phyloP scores from a whole-genome alignment of 2,113 vertebrate genomes.

The Coptodon rendalli region DNA sequence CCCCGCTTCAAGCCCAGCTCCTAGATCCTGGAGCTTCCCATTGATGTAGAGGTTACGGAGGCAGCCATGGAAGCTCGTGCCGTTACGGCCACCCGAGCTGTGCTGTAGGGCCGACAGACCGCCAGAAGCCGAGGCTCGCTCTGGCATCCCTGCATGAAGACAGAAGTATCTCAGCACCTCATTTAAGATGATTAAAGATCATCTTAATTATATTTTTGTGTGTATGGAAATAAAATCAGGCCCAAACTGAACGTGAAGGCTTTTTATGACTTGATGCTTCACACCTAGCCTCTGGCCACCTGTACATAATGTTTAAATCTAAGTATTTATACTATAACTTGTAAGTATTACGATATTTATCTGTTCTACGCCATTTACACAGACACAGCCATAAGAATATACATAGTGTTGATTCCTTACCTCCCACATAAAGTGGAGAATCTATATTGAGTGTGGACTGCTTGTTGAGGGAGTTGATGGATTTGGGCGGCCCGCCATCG shows the following conservation, averaged over 20 bases:
- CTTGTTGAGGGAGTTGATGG: constrained; percentile 89
- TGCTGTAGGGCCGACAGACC: constrained; percentile 82
- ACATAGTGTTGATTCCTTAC: constrained; percentile 65
- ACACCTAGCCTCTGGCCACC: neutral
- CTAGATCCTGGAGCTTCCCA: constrained; percentile 90
- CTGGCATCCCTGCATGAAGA: constrained; percentile 81
- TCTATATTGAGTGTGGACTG: constrained; percentile 87
- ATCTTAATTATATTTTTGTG: neutral
- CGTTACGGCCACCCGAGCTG: constrained; percentile 81
- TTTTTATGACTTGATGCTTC: neutral
- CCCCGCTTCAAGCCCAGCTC: constrained; percentile 78
- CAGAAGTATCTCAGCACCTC: neutral
- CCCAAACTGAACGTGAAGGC: neutral
- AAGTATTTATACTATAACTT: neutral
- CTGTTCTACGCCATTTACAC: neutral
- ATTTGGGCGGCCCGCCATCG: constrained; percentile 91
- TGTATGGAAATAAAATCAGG: neutral
- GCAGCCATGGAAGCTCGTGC: constrained; percentile 93
- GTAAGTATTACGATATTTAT: neutral
- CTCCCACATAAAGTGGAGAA: constrained; percentile 92
- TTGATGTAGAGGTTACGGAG: constrained; percentile 92
- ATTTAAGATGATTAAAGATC: neutral
- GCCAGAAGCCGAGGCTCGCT: constrained; percentile 55
- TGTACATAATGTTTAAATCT: neutral
- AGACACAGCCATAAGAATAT: neutral